Base-by-base conservation (phyloP, 1,140 invertebrate species). In the Meloidogyne exigua region DNA sequence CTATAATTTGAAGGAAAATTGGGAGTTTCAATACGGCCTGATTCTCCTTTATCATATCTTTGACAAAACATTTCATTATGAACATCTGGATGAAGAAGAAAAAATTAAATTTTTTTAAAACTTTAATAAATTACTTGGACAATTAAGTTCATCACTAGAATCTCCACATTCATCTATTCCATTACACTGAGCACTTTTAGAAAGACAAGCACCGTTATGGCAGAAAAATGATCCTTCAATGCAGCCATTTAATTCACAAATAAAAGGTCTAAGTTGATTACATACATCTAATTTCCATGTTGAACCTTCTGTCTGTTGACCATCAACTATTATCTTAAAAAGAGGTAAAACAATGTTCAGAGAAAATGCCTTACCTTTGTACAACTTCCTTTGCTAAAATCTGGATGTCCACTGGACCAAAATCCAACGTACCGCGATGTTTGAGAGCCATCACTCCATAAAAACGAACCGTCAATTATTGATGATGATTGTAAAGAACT, bases 1-100 rank as follows among this genome's bases (percentile, higher is more conserved):
- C 91, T 91, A 88, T 98, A 97, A 85, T 94, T 94, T 82, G 94
- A 92, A 1, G 95, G 95, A 88, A 95, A 96, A 87, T 94, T 95
- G 0, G 94, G 93, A 80, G 94, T 95, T 88, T 95, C 93, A 25
- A 98, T 93, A 7, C 94, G 93, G 88, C 96, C 95, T n/a, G 93
- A 93, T 36, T 88, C 84, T n/a, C 84, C 88, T 75, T 87, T 93
- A 91, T 95, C 93, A 84, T 96, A 94, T 87, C 91, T 95, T 86
- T 95, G 93, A 88, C 94, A 96, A 77, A 93, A 69, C 39, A 76
- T n/a, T 21, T 87, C 83, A 21, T 64, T 68, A 12, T 82, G 80
- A 18, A 82, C 67, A 39, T 77, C 81, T 86, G 39, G 66, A 83
- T 26, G 66, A 12, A 62, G 18, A 4, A 62, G 1, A 4, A 42